These are phyloP conservation scores for Tinamus major DNA, from an alignment of 2,797 vertebrate species.

Conservation along the genomic window DNA sequence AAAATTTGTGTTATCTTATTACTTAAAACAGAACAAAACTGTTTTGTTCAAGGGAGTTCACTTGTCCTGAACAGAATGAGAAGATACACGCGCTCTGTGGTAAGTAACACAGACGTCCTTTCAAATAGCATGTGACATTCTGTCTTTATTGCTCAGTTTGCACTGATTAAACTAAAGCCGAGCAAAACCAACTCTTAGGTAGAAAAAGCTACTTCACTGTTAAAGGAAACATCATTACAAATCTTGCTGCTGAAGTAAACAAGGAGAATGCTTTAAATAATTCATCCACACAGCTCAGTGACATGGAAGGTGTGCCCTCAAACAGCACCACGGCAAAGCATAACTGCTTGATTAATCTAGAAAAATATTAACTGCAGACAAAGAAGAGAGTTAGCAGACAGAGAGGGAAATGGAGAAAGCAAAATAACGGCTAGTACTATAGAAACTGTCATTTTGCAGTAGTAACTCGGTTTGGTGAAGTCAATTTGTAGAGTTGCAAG, in stretches of 20 bases:
- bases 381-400: not conserved
- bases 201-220: not conserved
- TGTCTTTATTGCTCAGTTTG: constrained; percentile 18
- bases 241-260: constrained; percentile 30
- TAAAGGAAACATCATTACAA: constrained; percentile 24
- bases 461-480: not conserved
- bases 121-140: not conserved
- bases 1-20: not conserved
- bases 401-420: not conserved
- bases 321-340: not conserved
- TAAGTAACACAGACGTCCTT: not conserved
- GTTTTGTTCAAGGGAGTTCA: too few species aligned
- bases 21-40: not conserved
- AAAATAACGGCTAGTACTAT: not conserved
- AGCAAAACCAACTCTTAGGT: not conserved
- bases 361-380: not conserved
- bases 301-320: constrained; percentile 27
- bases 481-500: not conserved
- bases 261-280: constrained; percentile 57
- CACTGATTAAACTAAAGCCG: constrained; percentile 19
- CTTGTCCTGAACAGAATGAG: not conserved
- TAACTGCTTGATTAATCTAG: constrained; percentile 2
- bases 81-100: not conserved
- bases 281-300: constrained; percentile 26
- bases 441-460: not conserved